Base-by-base conservation (phyloP, 2,797 vertebrate species). In the Tenualosa thibaudeaui region DNA sequence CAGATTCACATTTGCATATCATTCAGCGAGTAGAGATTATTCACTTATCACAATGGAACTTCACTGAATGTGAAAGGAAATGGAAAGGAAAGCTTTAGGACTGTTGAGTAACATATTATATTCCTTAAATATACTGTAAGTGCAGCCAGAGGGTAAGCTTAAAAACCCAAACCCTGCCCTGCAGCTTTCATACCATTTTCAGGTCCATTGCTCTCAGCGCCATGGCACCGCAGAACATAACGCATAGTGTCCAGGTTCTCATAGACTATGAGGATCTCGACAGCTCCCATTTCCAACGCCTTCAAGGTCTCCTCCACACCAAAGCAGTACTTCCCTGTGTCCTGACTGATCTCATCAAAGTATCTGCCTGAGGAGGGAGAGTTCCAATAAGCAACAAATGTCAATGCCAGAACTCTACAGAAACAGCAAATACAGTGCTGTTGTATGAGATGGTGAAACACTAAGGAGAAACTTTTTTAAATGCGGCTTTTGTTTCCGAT, bases 181-280 rank as follows among this genome's bases (percentile, higher is more conserved):
- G 65, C 26, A 71, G 65, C 12, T 40, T 10, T 26, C 53, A 1
- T 86, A 90, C 90, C 90, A 6, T 90, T 90, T 68, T 89, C 90
- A 8, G 88, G 84, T 19, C 86, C 81, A 83, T 78, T 87, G 95
- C 96, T 95, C 94, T 97, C 96, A 0, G 95, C 95, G 86, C 96
- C 96, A 92, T 96, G 96, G 92, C 96, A 96, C 90, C 96, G 95
- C 89, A 97, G 94, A 90, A 97, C 96, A 0, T 97, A 97, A 94
- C 96, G 96, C 96, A 97, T 97, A 87, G 97, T 97, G 93, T 97
- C 96, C 93, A 97, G 92, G 88, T 97, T 97, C 90, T 97, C 96
- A 86, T 97, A 97, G 88, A 97, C 96, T 92, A 97, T 97, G 91
- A 97, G 95, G 86, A 97, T 97, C 91, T 97, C 96, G 92, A 97